A percentile compares a stretch with the other conserved stretches of the same genome.
phyloP scores from a whole-genome alignment of 2,113 vertebrate genomes.

The Eulemur macaco region DNA sequence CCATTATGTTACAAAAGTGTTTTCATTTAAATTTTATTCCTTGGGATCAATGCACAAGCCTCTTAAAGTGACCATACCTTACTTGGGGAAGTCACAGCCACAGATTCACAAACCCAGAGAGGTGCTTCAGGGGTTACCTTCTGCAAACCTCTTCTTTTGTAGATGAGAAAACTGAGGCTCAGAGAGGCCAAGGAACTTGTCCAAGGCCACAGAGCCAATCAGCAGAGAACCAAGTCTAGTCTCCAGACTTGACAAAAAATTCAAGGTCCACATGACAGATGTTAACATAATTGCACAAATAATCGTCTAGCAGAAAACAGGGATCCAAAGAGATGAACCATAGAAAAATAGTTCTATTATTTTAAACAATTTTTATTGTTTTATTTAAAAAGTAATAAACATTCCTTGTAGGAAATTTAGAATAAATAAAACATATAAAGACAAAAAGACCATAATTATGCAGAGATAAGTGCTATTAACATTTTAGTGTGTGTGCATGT shows the following conservation, averaged over 20 bases:
- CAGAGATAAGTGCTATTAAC: neutral
- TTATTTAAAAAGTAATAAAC: neutral
- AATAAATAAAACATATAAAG: conserved; percentile 10
- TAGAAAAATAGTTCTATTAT: neutral
- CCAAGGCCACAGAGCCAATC: neutral
- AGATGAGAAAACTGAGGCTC: neutral
- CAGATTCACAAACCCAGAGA: neutral
- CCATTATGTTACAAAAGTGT: neutral
- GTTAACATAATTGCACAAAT: neutral
- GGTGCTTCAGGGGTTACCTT: neutral
- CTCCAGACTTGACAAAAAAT: neutral
- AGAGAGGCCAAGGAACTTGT: neutral
- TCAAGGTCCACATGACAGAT: neutral
- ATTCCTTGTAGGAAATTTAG: neutral
- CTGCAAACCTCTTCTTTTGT: neutral
- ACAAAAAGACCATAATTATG: neutral
- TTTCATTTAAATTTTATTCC: neutral
- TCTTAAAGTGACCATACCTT: neutral
- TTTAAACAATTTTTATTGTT: neutral
- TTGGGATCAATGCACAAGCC: neutral
- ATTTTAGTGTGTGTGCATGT: neutral
- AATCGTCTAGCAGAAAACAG: neutral
- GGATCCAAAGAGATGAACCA: neutral
- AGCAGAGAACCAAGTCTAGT: neutral
- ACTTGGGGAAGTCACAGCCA: neutral